Evolutionary conservation across 2,797 vertebrate genomes (phyloP).

Genomic region (Rhinichthys osculus): DNA sequence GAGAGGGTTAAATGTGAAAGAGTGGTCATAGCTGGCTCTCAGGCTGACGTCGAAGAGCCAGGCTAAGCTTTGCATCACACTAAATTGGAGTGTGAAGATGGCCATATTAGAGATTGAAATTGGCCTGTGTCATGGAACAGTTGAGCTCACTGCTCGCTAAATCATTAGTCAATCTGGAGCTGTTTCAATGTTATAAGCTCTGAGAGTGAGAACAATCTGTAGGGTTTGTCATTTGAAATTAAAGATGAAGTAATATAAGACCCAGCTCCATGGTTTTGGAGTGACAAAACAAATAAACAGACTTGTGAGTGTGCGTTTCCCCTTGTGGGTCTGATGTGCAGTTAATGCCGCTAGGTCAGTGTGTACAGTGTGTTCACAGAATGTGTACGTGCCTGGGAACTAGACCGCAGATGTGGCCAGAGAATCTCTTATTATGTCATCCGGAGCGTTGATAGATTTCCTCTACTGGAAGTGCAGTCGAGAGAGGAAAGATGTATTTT

Average conservation of each 20-base stretch:
- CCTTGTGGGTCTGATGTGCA: neutral
- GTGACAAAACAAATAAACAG: conserved; percentile 82
- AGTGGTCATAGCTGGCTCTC: conserved; percentile 44
- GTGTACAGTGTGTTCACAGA: conserved; percentile 28
- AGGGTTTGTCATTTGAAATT: conserved; percentile 67
- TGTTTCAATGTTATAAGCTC: conserved; percentile 24
- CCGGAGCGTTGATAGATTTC: conserved; percentile 60
- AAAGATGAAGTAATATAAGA: conserved; percentile 71
- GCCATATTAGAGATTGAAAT: conserved; percentile 67
- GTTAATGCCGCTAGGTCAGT: conserved; percentile 50
- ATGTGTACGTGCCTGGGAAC: conserved; percentile 31
- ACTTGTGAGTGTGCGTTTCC: conserved; percentile 55
- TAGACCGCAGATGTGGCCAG: conserved; percentile 43
- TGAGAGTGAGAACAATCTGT: conserved; percentile 52
- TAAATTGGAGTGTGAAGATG: conserved; percentile 57
- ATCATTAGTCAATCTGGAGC: conserved; percentile 72
- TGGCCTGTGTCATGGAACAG: conserved; percentile 74
- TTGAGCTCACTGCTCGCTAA: conserved; percentile 74
- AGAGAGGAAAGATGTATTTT: conserved; percentile 22
- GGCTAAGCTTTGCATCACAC: conserved; percentile 42
- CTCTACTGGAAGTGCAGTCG: conserved; percentile 22
- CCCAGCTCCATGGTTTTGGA: conserved; percentile 79
- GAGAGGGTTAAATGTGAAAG: conserved; percentile 47
- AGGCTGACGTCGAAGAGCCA: conserved; percentile 37
- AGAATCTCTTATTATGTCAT: conserved; percentile 59